A percentile compares a stretch with the other conserved stretches of the same genome.
These are phyloP conservation scores for Lethrus apterus DNA, from an alignment of 1,140 invertebrate genomes.

Conservation along the genomic window DNA sequence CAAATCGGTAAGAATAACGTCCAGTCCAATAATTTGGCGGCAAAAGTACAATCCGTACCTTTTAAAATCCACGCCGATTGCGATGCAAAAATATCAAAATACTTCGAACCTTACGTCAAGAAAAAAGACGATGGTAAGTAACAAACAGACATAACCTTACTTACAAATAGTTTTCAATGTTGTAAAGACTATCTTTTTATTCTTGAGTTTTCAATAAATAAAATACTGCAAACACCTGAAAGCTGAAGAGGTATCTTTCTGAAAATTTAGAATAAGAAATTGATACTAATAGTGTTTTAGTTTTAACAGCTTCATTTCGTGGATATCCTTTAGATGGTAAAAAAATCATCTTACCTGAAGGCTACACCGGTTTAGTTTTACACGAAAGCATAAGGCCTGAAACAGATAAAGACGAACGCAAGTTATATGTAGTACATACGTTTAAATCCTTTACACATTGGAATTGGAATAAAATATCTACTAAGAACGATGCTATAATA, in stretches of 20 bases:
- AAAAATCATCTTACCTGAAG: conserved; percentile 51
- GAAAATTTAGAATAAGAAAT: too few relatives aligned
- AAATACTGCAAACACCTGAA: too few relatives aligned
- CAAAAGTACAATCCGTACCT: conserved; percentile 60
- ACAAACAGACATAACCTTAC: not conserved
- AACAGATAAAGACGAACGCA: conserved; percentile 51
- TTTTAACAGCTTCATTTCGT: conserved; percentile 53
- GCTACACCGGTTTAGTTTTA: conserved; percentile 59
- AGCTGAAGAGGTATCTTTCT: too few relatives aligned
- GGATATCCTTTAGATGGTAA: conserved; percentile 62
- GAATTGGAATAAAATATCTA: conserved; percentile 72
- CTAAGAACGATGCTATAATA: conserved; percentile 57
- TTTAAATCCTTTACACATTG: conserved; percentile 65
- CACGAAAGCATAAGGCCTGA: conserved; percentile 55
- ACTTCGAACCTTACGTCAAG: conserved; percentile 58
- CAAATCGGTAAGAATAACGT: conserved; percentile 46
- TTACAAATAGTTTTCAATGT: too few relatives aligned
- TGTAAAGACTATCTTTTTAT: too few relatives aligned
- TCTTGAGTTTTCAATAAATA: too few relatives aligned
- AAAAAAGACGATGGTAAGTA: conserved; percentile 38
- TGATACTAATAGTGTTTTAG: conserved; percentile 28
- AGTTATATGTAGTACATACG: conserved; percentile 51
- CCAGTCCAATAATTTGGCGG: conserved; percentile 32
- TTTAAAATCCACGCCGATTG: conserved; percentile 66
- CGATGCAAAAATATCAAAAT: conserved; percentile 58